Evolutionary conservation across 2,797 vertebrate genomes (phyloP).

Genomic region (Onychomys arenicola): DNA sequence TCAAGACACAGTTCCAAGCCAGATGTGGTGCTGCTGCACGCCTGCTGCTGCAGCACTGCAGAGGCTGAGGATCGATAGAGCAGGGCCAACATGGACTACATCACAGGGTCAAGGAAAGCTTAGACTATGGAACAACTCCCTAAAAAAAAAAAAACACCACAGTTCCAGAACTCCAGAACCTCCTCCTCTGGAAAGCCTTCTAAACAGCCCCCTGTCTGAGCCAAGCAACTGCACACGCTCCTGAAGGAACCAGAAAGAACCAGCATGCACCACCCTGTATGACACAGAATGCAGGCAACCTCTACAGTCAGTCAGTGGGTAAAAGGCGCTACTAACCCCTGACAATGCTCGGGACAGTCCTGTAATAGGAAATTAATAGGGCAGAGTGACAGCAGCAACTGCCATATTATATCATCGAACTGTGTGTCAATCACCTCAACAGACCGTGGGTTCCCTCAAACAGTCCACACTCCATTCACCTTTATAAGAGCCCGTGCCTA

Average conservation of each 20-base stretch:
- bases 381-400: not conserved
- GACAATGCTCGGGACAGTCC: not conserved
- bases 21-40: not conserved
- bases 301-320: not conserved
- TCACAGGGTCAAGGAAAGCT: not conserved
- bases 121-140: not conserved
- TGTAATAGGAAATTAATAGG: not conserved
- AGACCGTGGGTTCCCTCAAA: not conserved
- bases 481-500: not conserved
- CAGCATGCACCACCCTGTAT: not conserved
- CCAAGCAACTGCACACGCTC: not conserved
- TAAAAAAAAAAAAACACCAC: not conserved
- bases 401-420: not conserved
- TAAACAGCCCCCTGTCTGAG: not conserved
- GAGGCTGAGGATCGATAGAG: not conserved
- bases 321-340: not conserved
- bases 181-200: conserved; percentile 1
- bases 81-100: not conserved
- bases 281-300: not conserved
- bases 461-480: not conserved
- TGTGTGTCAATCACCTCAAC: not conserved
- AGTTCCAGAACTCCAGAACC: not conserved
- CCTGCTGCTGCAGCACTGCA: not conserved
- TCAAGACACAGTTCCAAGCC: not conserved
- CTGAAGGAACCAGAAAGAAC: not conserved